These are phyloP conservation scores for Nomada flava DNA, from an alignment of 2,888 invertebrate genomes.

Conservation along the genomic window DNA sequence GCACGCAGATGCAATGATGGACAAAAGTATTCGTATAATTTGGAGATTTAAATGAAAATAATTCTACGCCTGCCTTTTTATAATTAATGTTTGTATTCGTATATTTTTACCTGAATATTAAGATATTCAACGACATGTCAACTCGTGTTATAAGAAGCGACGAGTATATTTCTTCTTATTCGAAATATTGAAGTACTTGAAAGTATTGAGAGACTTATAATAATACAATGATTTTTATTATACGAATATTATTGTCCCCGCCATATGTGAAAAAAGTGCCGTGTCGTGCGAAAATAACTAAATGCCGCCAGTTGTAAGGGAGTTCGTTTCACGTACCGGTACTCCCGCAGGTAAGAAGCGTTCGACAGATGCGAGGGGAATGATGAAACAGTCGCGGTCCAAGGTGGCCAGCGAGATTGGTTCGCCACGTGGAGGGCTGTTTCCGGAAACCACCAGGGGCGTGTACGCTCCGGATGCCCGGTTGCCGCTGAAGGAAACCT, in stretches of 20 bases:
- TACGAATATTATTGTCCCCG: background rate
- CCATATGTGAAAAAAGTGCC: background rate
- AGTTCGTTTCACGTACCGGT: conserved; percentile 86
- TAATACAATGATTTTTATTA: too few relatives aligned
- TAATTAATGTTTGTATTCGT: too few relatives aligned
- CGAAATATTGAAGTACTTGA: too few relatives aligned
- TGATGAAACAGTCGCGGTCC: conserved; percentile 96
- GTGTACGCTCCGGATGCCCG: conserved; percentile 80
- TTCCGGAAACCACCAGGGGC: conserved; percentile 80
- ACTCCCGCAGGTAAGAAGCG: conserved; percentile 96
- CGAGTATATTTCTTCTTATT: too few relatives aligned
- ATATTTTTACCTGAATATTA: too few relatives aligned
- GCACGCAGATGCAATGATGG: too few relatives aligned
- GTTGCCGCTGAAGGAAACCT: conserved; percentile 83
- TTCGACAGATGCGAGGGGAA: conserved; percentile 94
- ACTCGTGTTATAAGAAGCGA: too few relatives aligned
- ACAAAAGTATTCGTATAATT: too few relatives aligned
- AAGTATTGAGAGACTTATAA: too few relatives aligned
- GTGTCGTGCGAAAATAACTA: background rate
- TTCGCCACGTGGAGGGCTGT: conserved; percentile 86
- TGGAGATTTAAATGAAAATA: too few relatives aligned
- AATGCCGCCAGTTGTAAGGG: background rate
- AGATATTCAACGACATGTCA: too few relatives aligned
- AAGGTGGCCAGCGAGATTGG: conserved; percentile 92
- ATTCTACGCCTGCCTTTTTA: too few relatives aligned